Evolutionary conservation across 2,888 invertebrate genomes (phyloP).

Genomic region (Zygaena filipendulae): DNA sequence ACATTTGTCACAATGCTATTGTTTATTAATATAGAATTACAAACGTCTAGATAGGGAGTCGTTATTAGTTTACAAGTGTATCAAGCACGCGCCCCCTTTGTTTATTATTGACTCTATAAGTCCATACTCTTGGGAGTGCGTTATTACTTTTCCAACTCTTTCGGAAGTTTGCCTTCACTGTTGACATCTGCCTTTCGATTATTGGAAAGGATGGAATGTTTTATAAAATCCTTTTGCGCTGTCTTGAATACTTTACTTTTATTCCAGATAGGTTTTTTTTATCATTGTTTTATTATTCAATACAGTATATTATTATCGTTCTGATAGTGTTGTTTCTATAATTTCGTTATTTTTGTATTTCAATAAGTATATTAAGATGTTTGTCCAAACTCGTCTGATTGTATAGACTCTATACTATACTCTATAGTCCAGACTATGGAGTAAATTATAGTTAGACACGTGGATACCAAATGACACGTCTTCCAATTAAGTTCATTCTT

Average conservation of each 20-base stretch:
- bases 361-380: too few relatives aligned
- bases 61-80: slow-evolving; percentile 69
- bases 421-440: too few relatives aligned
- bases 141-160: slow-evolving; percentile 51
- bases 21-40: slow-evolving; percentile 48
- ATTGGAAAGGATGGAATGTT: slow-evolving; percentile 48
- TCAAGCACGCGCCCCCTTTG: slow-evolving; percentile 57
- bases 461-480: too few relatives aligned
- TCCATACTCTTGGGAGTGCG: slow-evolving; percentile 38
- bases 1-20: slow-evolving; percentile 36
- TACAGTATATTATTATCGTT: too few relatives aligned
- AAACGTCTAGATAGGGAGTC: slow-evolving; percentile 34
- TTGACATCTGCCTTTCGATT: slow-evolving; percentile 61
- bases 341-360: too few relatives aligned
- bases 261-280: slow-evolving; percentile 23
- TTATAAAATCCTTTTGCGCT: slow-evolving; percentile 34
- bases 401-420: too few relatives aligned
- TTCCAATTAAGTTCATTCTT: too few relatives aligned
- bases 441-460: too few relatives aligned
- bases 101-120: slow-evolving; percentile 59
- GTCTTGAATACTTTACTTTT: slow-evolving; percentile 30
- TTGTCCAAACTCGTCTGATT: too few relatives aligned
- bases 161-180: slow-evolving; percentile 63
- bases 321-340: too few relatives aligned
- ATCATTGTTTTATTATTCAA: slow-evolving; percentile 18